Evolutionary conservation across 2,113 vertebrate species (phyloP), one percentile per base, ranked within the genome.

Genomic region (Brevimyrus niger): DNA sequence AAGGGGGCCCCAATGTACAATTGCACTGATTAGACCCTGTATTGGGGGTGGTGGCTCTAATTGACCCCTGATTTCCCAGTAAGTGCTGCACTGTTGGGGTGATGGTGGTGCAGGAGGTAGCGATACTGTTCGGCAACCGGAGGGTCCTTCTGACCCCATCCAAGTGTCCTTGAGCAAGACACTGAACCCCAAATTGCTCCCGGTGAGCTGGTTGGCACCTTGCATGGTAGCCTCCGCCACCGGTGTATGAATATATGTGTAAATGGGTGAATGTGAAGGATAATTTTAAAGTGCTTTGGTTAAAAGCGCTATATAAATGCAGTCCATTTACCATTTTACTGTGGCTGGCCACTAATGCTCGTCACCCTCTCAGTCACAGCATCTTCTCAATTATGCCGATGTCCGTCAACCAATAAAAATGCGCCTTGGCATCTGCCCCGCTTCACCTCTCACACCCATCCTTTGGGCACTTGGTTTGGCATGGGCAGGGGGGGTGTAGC

Each of bases 311-410:
- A n/a, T n/a, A n/a, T n/a, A n/a, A n/a, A n/a, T n/a, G n/a, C n/a
- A n/a, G n/a, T n/a, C n/a, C n/a, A n/a, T n/a, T n/a, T n/a, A n/a
- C n/a, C n/a, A n/a, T n/a, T n/a, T n/a, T n/a, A 31, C 48, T 35
- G 11, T 3, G 8, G 2, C 21, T 50, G 10, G 46, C 4, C 85
- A 21, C 38, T 19, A 58, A 42, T 61, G 51, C 88, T n/a, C n/a
- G 89, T 90, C 89, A 90, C 89, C 42, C 19, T 89, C 92, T 93
- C 91, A 83, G 83, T 65, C 89, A 89, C 89, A 89, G 89, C 90
- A 91, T 95, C 93, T 95, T 93, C 92, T 92, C 93, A 95, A 94
- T 95, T 95, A 95, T 94, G 95, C 94, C 94, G 93, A 93, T 90
- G 93, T 91, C 95, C 95, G 95, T 15, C 88, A 50, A 85, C 42